phyloP scores from a whole-genome alignment of 2,797 vertebrate genomes.

The Denticeps clupeoides region DNA sequence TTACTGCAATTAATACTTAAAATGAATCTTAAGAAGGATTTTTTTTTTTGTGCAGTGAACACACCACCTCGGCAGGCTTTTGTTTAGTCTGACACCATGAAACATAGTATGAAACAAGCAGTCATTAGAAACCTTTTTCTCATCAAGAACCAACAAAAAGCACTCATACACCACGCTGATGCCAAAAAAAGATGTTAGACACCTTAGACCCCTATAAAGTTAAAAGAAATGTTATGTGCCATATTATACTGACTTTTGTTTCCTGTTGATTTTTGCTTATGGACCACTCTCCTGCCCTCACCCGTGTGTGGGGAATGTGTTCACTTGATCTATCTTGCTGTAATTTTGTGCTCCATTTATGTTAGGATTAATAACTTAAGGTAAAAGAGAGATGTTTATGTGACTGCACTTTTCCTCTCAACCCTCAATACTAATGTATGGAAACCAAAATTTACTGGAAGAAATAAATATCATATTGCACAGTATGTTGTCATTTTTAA shows the following conservation, averaged over 20 bases:
- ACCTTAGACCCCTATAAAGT: too few relatives aligned
- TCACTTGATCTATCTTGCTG: slow-evolving; percentile 70
- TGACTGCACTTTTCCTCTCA: slow-evolving; percentile 68
- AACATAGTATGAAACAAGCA: too few relatives aligned
- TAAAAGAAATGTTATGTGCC: too few relatives aligned
- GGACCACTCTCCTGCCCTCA: slow-evolving; percentile 57
- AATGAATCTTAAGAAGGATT: slow-evolving; percentile 10
- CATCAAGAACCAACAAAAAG: too few relatives aligned
- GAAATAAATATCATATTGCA: slow-evolving; percentile 78
- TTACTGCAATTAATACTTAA: slow-evolving; percentile 74
- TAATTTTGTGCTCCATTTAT: slow-evolving; percentile 76
- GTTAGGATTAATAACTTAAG: slow-evolving; percentile 43
- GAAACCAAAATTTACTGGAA: slow-evolving; percentile 76
- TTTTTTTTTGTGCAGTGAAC: not conserved
- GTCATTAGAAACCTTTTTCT: too few relatives aligned
- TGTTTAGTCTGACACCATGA: too few relatives aligned
- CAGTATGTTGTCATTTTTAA: slow-evolving; percentile 35
- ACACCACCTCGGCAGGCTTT: too few relatives aligned
- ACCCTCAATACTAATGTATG: slow-evolving; percentile 72
- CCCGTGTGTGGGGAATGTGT: slow-evolving; percentile 64
- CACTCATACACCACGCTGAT: too few relatives aligned
- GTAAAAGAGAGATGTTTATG: slow-evolving; percentile 54
- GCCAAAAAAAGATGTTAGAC: too few relatives aligned
- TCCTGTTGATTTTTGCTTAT: slow-evolving; percentile 30
- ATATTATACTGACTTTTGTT: slow-evolving; percentile 9